Conservation (phyloP, 2,797 vertebrate species). For the Oryzias sinensis region DNA sequence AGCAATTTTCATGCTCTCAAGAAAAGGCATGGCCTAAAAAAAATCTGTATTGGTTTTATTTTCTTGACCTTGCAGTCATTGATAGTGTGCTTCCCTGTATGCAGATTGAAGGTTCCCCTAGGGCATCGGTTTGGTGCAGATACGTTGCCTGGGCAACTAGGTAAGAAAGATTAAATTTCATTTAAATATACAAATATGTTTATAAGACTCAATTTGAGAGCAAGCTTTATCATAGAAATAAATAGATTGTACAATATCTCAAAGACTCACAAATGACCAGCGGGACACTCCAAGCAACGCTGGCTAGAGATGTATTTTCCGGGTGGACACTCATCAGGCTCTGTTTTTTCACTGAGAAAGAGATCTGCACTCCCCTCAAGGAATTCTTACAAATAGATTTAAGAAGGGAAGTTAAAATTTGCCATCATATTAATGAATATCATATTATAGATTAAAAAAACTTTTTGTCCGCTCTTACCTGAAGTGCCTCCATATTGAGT, state of each 20-base stretch:
- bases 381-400: constrained; percentile 28
- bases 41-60: not conserved
- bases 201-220: no score
- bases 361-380: constrained; percentile 52
- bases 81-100: constrained; percentile 68
- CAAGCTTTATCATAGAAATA: no score
- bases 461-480: constrained; percentile 63
- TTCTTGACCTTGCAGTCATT: constrained; percentile 80
- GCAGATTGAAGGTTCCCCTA: constrained; percentile 74
- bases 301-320: constrained; percentile 76
- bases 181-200: no score
- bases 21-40: not conserved
- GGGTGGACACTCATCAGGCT: constrained; percentile 67
- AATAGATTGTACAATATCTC: not conserved
- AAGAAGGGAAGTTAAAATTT: not conserved
- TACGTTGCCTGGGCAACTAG: constrained; percentile 78
- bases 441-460: not conserved
- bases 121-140: constrained; percentile 79
- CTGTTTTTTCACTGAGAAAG: constrained; percentile 22
- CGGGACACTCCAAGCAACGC: constrained; percentile 81
- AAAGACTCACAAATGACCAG: constrained; percentile 83
- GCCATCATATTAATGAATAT: constrained; percentile 1
- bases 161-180: not conserved
- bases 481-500: constrained; percentile 40
- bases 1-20: not conserved